Evolutionary conservation across 2,797 vertebrate genomes (phyloP).

Genomic region (Acropternis orthonyx): DNA sequence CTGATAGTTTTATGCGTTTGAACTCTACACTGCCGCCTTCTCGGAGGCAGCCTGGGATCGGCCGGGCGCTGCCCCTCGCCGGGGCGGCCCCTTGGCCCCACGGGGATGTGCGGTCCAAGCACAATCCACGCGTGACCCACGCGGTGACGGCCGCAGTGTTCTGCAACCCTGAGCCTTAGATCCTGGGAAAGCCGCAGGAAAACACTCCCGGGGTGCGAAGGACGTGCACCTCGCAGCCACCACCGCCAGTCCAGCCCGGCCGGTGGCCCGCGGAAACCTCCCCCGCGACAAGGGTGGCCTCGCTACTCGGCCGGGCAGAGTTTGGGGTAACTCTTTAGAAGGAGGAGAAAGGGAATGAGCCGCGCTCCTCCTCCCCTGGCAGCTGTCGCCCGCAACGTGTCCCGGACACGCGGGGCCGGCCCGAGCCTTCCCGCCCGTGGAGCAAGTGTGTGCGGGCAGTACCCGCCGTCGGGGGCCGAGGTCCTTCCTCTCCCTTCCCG

Average conservation of each 20-base stretch:
- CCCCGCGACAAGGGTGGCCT: background rate
- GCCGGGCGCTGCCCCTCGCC: background rate
- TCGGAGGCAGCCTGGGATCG: constrained; percentile 15
- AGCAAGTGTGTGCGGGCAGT: background rate
- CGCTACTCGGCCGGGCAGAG: background rate
- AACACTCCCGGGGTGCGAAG: background rate
- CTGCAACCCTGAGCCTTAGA: background rate
- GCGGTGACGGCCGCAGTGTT: background rate
- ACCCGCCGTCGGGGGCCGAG: background rate
- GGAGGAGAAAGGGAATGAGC: background rate
- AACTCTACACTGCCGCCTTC: constrained; percentile 32
- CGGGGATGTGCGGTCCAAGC: background rate
- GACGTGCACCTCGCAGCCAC: background rate
- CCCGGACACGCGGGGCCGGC: background rate
- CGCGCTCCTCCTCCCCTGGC: background rate
- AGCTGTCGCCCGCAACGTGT: background rate
- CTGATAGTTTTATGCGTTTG: constrained; percentile 60
- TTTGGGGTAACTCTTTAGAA: rapidly evolving
- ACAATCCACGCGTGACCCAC: background rate
- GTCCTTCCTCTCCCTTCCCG: background rate
- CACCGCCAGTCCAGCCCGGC: background rate
- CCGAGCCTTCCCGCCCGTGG: background rate
- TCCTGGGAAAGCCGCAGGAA: background rate
- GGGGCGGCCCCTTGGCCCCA: background rate
- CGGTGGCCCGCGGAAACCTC: background rate